Conservation (phyloP, 2,888 invertebrate genomes). For the Phengaris alcon region DNA sequence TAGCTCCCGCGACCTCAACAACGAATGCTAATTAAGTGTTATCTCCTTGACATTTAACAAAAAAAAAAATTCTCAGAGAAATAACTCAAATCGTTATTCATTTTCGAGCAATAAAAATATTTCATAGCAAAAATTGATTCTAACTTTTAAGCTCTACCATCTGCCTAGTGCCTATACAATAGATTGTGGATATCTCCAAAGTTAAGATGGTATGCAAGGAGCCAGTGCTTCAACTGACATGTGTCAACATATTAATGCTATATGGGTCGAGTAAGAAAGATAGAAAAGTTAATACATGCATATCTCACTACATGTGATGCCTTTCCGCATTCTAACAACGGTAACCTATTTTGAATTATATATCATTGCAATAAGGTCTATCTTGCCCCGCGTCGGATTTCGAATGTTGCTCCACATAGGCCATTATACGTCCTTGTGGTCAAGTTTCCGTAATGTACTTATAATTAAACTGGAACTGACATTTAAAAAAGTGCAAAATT, state of each 20-base stretch:
- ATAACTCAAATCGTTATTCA: not conserved
- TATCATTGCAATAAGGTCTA: not conserved
- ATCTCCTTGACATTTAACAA: not conserved
- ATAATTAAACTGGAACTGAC: constrained; percentile 46
- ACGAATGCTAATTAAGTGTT: not conserved
- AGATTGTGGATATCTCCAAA: not conserved
- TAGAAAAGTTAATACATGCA: constrained; percentile 38
- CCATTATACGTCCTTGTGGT: constrained; percentile 68
- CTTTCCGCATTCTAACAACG: constrained; percentile 43
- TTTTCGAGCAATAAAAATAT: not conserved
- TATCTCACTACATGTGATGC: constrained; percentile 35
- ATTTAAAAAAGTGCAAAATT: constrained; percentile 15
- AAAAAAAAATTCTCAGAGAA: not conserved
- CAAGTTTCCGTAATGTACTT: constrained; percentile 67
- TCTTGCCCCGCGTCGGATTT: constrained; percentile 20
- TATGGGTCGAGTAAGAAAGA: constrained; percentile 33
- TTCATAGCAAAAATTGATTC: not conserved
- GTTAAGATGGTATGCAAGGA: no score
- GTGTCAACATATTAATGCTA: no score
- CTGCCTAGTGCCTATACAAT: not conserved
- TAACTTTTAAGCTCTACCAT: not conserved
- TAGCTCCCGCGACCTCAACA: not conserved
- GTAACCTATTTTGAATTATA: not conserved
- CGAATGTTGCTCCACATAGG: constrained; percentile 55
- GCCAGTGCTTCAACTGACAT: no score